phyloP scores from a whole-genome alignment of 2,113 vertebrate species.

The Dipodomys spectabilis region DNA sequence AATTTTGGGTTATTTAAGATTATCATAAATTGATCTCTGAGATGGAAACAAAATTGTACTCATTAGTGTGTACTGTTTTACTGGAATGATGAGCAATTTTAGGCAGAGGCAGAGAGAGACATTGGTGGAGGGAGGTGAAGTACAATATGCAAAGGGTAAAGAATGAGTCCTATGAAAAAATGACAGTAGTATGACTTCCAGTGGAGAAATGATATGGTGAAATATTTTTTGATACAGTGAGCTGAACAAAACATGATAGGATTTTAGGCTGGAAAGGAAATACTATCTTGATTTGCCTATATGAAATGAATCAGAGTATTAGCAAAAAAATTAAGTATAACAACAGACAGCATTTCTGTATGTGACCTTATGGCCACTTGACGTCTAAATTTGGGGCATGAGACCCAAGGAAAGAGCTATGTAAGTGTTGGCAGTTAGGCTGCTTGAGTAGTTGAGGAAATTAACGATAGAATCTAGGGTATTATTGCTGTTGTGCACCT shows the following conservation, averaged over 20 bases:
- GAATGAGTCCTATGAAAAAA: constrained; percentile 21
- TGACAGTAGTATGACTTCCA: constrained; percentile 37
- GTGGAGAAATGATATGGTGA: constrained; percentile 42
- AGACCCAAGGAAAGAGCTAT: constrained; percentile 61
- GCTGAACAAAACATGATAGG: constrained; percentile 60
- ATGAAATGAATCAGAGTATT: constrained; percentile 75
- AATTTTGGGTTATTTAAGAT: constrained; percentile 79
- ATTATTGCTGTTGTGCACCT: neutral
- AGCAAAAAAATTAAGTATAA: constrained; percentile 68
- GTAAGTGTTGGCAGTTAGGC: constrained; percentile 32
- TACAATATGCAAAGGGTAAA: neutral
- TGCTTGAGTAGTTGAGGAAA: neutral
- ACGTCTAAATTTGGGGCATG: constrained; percentile 43
- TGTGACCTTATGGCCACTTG: constrained; percentile 52
- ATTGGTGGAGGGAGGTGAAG: neutral
- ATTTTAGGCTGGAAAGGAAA: constrained; percentile 66
- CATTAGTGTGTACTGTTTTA: constrained; percentile 35
- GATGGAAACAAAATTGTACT: constrained; percentile 52
- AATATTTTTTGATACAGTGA: constrained; percentile 67
- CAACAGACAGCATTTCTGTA: constrained; percentile 64
- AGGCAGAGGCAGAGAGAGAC: neutral
- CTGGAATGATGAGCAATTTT: constrained; percentile 32
- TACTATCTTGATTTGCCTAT: constrained; percentile 54
- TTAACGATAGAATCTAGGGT: neutral
- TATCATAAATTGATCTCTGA: constrained; percentile 64